Evolutionary conservation across 1,140 invertebrate species (phyloP).

Genomic region (Diabrotica undecimpunctata): DNA sequence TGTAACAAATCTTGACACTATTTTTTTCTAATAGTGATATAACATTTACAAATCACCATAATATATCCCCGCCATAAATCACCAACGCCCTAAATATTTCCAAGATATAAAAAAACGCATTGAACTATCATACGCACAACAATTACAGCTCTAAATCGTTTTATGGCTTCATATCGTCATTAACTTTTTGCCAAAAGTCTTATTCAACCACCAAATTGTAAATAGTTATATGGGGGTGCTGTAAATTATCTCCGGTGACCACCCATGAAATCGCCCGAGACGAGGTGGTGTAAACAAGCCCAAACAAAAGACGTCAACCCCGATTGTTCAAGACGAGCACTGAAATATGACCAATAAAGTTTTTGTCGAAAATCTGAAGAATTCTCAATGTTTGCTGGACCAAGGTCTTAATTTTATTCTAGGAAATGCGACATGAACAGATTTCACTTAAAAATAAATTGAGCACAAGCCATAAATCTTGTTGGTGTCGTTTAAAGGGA

Average conservation of each 20-base stretch:
- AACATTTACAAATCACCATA: no score
- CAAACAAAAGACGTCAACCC: conserved; percentile 16
- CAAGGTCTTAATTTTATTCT: not conserved
- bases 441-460: not conserved
- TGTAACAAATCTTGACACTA: no score
- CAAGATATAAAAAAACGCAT: no score
- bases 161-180: not conserved
- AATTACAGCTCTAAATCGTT: not conserved
- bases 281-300: conserved; percentile 23
- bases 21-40: no score
- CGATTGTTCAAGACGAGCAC: conserved; percentile 4
- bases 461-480: not conserved
- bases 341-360: conserved; percentile 19
- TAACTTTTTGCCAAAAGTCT: conserved; percentile 4
- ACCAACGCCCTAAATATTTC: no score
- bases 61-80: no score
- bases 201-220: not conserved
- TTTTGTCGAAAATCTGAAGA: conserved; percentile 7
- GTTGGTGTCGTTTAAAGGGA: no score
- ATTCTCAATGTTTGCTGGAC: not conserved
- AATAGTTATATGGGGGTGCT: conserved; percentile 7
- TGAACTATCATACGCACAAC: no score
- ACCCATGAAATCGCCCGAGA: conserved; percentile 20
- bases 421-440: not conserved
- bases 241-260: conserved; percentile 11